These are phyloP conservation scores for Drosophila meridiana DNA, from an alignment of 2,888 invertebrate species.

Conservation along the genomic window DNA sequence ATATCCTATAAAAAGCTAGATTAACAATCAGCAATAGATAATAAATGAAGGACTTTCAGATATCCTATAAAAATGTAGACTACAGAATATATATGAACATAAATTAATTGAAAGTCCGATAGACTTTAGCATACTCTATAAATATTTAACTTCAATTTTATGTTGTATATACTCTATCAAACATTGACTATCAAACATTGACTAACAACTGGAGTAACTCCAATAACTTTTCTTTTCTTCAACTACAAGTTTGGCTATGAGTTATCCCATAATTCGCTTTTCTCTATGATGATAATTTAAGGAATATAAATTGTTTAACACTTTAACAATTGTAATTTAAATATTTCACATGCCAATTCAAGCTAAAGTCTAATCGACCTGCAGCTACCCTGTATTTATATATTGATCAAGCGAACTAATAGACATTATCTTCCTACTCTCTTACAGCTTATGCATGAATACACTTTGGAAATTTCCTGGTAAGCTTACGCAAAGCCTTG, in stretches of 20 bases:
- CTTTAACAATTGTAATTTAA: no score
- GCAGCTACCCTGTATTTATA: no score
- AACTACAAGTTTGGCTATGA: neutral
- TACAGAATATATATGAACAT: no score
- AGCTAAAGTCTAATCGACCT: neutral
- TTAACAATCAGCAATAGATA: no score
- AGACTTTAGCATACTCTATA: conserved; percentile 6
- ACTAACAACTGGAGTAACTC: no score
- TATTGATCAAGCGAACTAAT: neutral
- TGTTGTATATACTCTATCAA: neutral
- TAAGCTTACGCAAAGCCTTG: neutral
- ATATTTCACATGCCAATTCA: no score
- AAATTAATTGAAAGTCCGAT: neutral
- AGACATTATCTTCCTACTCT: neutral
- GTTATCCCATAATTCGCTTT: neutral
- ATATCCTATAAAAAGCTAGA: conserved; percentile 6
- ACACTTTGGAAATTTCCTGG: no score
- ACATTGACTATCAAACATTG: no score
- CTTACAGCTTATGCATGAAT: neutral
- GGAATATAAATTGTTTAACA: no score
- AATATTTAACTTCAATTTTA: neutral
- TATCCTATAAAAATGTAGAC: no score
- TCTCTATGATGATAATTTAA: neutral
- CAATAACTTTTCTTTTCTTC: neutral
- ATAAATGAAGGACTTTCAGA: no score